These are phyloP conservation scores for Lepidurus arcticus DNA, from an alignment of 1,140 invertebrate genomes.

Conservation along the genomic window DNA sequence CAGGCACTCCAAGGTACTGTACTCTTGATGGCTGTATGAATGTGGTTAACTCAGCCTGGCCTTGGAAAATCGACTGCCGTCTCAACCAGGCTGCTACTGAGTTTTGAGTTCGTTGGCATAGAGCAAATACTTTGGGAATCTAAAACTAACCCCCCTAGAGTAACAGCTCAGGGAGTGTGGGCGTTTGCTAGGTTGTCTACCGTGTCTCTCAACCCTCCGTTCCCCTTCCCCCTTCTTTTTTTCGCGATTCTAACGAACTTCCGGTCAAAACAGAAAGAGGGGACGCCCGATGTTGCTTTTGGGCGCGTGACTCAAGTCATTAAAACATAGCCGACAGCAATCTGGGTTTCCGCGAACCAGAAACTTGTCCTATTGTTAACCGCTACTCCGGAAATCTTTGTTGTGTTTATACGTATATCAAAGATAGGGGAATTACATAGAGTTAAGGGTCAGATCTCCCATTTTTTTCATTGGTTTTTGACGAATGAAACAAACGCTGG, in stretches of 20 bases:
- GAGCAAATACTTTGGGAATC: no score
- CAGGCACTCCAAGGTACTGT: no score
- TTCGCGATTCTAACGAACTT: not conserved
- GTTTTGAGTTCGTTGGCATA: no score
- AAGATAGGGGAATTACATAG: no score
- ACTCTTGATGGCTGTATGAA: no score
- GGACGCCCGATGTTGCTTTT: not conserved
- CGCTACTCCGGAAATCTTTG: not conserved
- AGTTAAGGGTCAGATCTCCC: no score
- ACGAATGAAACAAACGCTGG: not conserved
- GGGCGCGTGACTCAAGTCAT: conserved; percentile 13
- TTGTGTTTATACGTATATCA: not conserved
- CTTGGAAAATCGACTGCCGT: no score
- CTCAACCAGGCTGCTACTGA: no score
- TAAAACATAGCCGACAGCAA: not conserved
- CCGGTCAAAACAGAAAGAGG: not conserved
- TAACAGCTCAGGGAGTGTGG: no score
- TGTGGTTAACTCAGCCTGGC: no score
- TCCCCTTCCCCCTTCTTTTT: not conserved
- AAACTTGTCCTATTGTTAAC: not conserved
- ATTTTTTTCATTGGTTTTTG: not conserved
- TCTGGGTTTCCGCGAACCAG: not conserved
- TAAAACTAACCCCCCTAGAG: no score
- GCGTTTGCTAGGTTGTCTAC: not conserved
- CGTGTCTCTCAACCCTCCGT: not conserved